These are phyloP conservation scores for Phaenicophaeus curvirostris DNA, from an alignment of 2,797 vertebrate species.

Conservation along the genomic window DNA sequence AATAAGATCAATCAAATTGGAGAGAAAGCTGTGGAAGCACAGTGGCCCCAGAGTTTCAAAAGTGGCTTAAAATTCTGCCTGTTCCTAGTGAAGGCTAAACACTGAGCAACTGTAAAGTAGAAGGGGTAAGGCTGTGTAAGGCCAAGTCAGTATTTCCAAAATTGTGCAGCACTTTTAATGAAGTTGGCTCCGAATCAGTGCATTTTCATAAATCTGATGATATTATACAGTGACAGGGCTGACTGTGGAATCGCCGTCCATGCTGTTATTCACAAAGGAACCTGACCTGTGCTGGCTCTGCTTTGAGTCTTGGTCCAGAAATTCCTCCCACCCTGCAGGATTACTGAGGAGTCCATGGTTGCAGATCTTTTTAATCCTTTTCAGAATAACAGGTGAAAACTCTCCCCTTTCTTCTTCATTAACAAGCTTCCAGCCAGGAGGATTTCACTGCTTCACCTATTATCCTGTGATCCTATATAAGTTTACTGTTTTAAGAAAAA, in stretches of 20 bases:
- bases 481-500: not conserved
- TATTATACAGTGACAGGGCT: rapidly evolving
- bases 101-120: not conserved
- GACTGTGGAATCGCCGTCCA: not conserved
- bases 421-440: not conserved
- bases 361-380: not conserved
- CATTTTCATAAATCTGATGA: not conserved
- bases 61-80: not conserved
- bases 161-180: not conserved
- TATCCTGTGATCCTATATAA: not conserved
- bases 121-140: not conserved
- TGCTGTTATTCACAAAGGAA: not conserved
- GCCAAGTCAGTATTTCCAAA: not conserved
- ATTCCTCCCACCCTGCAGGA: not conserved
- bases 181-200: not conserved
- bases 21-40: not conserved
- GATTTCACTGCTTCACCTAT: not conserved
- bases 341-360: not conserved
- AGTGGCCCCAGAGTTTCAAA: not conserved
- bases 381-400: not conserved
- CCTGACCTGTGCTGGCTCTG: not conserved
- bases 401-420: not conserved
- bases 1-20: not conserved
- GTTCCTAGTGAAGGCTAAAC: not conserved
- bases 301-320: not conserved